phyloP scores from a whole-genome alignment of 53 echinoderm and acorn worm genomes.

The Holothuria leucospilota region DNA sequence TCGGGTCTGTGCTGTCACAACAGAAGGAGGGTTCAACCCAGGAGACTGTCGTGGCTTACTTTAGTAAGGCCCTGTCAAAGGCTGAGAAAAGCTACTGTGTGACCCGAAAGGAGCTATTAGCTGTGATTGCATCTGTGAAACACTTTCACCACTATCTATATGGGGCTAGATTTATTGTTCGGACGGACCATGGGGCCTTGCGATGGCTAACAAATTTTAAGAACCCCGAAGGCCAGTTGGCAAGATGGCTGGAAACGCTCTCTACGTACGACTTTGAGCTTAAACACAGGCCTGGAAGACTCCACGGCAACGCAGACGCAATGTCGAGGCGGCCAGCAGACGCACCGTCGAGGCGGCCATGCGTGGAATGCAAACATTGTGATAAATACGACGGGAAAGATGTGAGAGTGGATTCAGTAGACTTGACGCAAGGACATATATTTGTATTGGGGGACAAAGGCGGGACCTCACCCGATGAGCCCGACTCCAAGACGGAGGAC shows the following conservation, averaged over 20 bases:
- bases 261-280: slow-evolving; percentile 7
- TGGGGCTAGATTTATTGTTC: slow-evolving; percentile 5
- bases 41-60: slow-evolving; percentile 28
- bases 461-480: too few species aligned
- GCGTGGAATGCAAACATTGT: background rate
- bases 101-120: slow-evolving; percentile 29
- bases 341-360: too few species aligned
- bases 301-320: slow-evolving; percentile 15
- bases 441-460: too few species aligned
- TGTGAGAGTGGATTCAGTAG: background rate
- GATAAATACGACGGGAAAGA: slow-evolving; percentile 4
- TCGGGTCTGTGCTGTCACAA: slow-evolving; percentile 18
- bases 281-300: background rate
- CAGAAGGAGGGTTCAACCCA: background rate
- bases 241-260: background rate
- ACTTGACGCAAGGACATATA: background rate
- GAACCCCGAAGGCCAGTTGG: background rate
- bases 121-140: slow-evolving; percentile 15
- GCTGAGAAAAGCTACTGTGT: slow-evolving; percentile 33
- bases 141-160: slow-evolving; percentile 43
- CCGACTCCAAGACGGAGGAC: too few species aligned
- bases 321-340: slow-evolving; percentile 1
- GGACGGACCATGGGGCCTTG: slow-evolving; percentile 32
- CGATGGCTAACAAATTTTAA: too few species aligned
- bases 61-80: slow-evolving; percentile 28